Conservation (phyloP, 2,888 invertebrate genomes). For the Dyspetes luteomarginatus region DNA sequence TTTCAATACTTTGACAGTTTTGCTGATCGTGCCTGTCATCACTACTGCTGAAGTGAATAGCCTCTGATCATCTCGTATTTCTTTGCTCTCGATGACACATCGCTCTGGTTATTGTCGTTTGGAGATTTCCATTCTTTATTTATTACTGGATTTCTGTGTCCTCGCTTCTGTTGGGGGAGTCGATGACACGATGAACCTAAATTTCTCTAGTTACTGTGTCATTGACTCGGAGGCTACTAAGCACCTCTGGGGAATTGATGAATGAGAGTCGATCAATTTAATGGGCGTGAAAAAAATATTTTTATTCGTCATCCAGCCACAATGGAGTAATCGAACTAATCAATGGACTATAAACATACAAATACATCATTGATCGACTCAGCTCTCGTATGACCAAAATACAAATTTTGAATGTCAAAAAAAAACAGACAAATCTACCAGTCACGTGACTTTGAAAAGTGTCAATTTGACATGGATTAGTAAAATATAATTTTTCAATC, state of each 20-base stretch:
- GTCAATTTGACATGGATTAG: too few relatives aligned
- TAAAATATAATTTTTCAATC: too few relatives aligned
- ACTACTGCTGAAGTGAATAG: slow-evolving; percentile 35
- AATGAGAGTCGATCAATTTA: slow-evolving; percentile 36
- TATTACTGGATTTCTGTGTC: background rate
- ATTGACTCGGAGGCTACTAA: background rate
- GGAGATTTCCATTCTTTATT: slow-evolving; percentile 18
- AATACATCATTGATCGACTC: too few relatives aligned
- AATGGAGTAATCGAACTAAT: slow-evolving; percentile 5
- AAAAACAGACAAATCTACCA: too few relatives aligned
- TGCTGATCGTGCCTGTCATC: slow-evolving; percentile 20
- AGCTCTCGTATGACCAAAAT: too few relatives aligned
- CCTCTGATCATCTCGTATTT: slow-evolving; percentile 37
- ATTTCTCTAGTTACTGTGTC: slow-evolving; percentile 33
- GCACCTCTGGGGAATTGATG: slow-evolving; percentile 10
- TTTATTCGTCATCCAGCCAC: slow-evolving; percentile 14
- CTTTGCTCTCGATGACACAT: slow-evolving; percentile 54
- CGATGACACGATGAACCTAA: slow-evolving; percentile 31
- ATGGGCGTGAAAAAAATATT: slow-evolving; percentile 14
- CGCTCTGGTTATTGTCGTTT: background rate
- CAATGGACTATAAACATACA: slow-evolving; percentile 7
- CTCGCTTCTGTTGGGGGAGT: slow-evolving; percentile 10
- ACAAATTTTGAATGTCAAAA: too few relatives aligned
- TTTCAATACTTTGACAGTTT: slow-evolving; percentile 25
- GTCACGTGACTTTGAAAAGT: too few relatives aligned